These are phyloP conservation scores for Morus bassanus DNA, from an alignment of 2,797 vertebrate genomes.

Conservation along the genomic window DNA sequence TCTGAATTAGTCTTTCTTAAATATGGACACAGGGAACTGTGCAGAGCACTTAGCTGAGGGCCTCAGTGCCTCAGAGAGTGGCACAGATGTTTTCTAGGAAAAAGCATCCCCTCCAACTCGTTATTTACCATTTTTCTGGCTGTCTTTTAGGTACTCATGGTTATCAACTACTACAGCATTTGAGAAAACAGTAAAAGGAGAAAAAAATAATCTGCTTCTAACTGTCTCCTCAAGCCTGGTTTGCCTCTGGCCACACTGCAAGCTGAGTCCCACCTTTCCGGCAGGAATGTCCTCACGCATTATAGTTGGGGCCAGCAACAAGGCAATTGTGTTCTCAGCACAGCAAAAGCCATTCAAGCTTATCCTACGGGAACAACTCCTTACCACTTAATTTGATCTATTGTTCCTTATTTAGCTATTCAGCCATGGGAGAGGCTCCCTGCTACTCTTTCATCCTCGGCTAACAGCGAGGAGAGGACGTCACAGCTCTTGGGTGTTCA, in stretches of 20 bases:
- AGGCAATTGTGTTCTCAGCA: background rate
- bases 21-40: rapidly evolving
- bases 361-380: background rate
- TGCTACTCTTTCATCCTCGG: background rate
- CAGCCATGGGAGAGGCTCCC: background rate
- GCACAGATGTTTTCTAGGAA: background rate
- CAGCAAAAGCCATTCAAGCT: background rate
- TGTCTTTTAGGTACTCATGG: background rate
- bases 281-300: background rate
- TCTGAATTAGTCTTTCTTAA: background rate
- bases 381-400: background rate
- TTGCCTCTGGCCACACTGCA: background rate
- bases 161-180: background rate
- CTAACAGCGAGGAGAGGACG: background rate
- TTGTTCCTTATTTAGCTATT: background rate
- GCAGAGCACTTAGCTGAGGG: background rate
- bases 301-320: background rate
- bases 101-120: background rate
- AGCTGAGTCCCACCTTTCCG: background rate
- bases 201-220: background rate
- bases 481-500: background rate
- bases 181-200: background rate
- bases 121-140: background rate
- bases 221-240: background rate
- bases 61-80: background rate